Base-by-base conservation (phyloP, 37 sponge, comb jelly and placozoan genomes). In the Bolinopsis microptera region DNA sequence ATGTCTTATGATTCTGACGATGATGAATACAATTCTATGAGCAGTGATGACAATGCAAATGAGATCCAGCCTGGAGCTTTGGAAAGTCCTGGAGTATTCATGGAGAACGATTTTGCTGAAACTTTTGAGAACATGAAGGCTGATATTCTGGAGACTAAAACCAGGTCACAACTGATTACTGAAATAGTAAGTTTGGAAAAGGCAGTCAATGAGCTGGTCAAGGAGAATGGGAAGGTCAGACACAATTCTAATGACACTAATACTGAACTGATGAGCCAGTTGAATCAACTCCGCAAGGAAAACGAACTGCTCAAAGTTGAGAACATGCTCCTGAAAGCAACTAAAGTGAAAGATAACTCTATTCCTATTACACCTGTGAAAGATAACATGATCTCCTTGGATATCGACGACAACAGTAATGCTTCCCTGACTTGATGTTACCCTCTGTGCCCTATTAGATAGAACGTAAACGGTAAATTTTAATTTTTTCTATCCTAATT, bases 101-200 rank as follows among this genome's bases (percentile, higher is more conserved):
- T 86, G 41, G 90, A 86, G 28, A 86, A 86, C 28, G 90, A 86
- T 86, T 86, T 86, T 41, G 90, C 90, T 39, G 90, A 86, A 41
- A 86, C 90, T n/a, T 86, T 86, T 86, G 90, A 86, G 3, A 86
- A 41, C 61, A 86, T 86, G 90, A 86, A 86, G 26, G 90, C 90
- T 26, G 90, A 86, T 86, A 86, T 86, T 23, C n/a, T 86, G 90
- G 90, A 86, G 36, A 34, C 41, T 27, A 86, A 86, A 38, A 86
- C 90, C 13, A 86, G 90, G 39, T 86, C 90, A 9, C 61, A 86
- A 41, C 35, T 86, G 16, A 86, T 86, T 30, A 8, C 41, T 24
- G 90, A 86, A 27, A 86, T 86, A 41, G 90, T 86, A 25, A 34
- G 36, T 23, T 23, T 86, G 40, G 90, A 86, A 26, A 86, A 86